Conservation (phyloP, 2,113 vertebrate genomes). For the Neogale vison region DNA sequence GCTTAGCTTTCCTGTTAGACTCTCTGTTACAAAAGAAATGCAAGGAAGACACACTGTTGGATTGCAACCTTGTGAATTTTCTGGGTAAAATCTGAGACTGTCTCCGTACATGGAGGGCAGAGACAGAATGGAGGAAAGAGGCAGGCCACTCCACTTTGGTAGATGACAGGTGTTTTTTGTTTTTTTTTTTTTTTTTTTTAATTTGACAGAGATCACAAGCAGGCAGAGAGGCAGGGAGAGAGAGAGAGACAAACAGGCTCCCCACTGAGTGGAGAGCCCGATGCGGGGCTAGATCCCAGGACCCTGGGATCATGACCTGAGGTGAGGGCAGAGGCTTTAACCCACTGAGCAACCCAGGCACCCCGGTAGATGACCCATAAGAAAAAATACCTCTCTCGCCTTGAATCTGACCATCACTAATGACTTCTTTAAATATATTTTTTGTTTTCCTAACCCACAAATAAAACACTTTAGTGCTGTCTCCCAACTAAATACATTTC, state of each 20-base stretch:
- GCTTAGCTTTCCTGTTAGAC: background rate
- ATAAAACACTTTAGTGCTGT: background rate
- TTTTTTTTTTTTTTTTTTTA: too few species aligned
- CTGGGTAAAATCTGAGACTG: background rate
- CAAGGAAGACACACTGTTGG: background rate
- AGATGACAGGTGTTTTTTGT: too few species aligned
- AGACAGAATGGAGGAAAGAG: background rate
- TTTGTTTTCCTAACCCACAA: background rate
- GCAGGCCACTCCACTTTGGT: background rate
- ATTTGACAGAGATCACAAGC: too few species aligned
- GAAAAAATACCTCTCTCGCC: background rate
- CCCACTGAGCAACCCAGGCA: too few species aligned
- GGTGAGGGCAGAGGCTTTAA: too few species aligned
- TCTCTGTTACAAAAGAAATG: background rate
- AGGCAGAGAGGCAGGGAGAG: too few species aligned
- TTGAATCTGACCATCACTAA: background rate
- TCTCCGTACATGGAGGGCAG: background rate
- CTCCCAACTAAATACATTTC: background rate
- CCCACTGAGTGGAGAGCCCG: too few species aligned
- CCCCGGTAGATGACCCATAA: too few species aligned
- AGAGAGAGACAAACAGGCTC: too few species aligned
- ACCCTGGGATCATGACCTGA: too few species aligned
- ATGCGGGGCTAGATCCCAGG: too few species aligned
- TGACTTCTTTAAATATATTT: background rate
- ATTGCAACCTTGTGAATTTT: background rate